Base-by-base conservation (phyloP, 1,140 invertebrate genomes). In the Bombus pyrosoma region DNA sequence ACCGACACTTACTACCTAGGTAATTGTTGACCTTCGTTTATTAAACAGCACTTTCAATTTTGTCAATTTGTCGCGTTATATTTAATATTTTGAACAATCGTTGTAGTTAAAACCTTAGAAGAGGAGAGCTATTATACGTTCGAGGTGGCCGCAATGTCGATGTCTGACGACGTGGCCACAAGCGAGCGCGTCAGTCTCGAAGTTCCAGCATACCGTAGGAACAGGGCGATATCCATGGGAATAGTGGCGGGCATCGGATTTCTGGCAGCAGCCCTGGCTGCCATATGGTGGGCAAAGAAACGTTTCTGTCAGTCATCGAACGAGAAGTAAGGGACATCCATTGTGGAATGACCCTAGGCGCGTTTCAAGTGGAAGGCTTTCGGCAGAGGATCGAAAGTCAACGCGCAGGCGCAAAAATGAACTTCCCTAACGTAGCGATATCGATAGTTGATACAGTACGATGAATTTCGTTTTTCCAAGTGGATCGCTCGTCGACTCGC, bases 111-210 rank as follows among this genome's bases (percentile, higher is more conserved):
- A 91, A 95, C 96, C 89, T 92, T 97, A 64, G 96, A 96, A 86
- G 97, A 97, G 91, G 96, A 97, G 76, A 95, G 95, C 74, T 96
- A 95, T 64, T 97, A 97, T 87, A 95, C 96, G 76, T 96, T 97
- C 81, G 96, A 97, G 94, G 96, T 97, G 12, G 91, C 96, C n/a
- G 96, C 96, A 0, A 93, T 96, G 66, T 96, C 96, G 0, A 85
- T 95, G 0, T 95, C 95, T 68, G 96, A 96, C 59, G 95, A 96
- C 85, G 93, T 96, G 66, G 94, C 95, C 18, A 93, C 95, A 1
- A 96, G 96, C 78, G 95, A 95, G 6, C 95, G 96, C 75, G 93
- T 97, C 39, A 93, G 95, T 18, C 91, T 97, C 1, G 95, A 96
- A 72, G 96, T 97, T 22, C 96, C 97, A 4, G 96, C 96, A 3